Conservation (phyloP, 2,888 invertebrate genomes). For the Esperia sulphurella region DNA sequence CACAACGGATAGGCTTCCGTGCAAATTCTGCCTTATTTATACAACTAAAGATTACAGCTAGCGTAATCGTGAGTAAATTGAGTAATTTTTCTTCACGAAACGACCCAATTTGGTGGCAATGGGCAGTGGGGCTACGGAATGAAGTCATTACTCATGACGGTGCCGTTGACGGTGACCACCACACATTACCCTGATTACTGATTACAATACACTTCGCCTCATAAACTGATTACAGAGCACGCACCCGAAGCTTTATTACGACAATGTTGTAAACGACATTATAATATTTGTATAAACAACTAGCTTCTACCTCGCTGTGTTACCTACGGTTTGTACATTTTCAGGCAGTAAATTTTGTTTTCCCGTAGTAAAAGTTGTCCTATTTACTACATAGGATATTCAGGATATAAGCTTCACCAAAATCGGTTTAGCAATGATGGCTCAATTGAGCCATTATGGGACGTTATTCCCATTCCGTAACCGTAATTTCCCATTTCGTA, state of each 20-base stretch:
- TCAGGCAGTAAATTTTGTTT: too few species aligned
- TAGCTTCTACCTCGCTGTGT: too few species aligned
- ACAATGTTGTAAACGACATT: neutral
- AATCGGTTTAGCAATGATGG: too few species aligned
- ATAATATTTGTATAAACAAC: too few species aligned
- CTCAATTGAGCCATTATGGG: too few species aligned
- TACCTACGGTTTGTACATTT: too few species aligned
- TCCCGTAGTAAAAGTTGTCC: too few species aligned
- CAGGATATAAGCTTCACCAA: too few species aligned
- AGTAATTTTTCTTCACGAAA: constrained; percentile 28
- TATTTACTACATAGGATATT: too few species aligned
- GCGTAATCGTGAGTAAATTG: constrained; percentile 17
- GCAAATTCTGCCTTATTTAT: neutral
- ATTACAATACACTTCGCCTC: constrained; percentile 11
- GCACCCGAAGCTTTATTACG: constrained; percentile 1
- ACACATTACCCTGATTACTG: constrained; percentile 4
- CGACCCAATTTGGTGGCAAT: constrained; percentile 26
- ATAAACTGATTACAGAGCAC: constrained; percentile 10
- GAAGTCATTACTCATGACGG: constrained; percentile 31
- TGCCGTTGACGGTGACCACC: constrained; percentile 10
- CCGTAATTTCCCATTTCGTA: too few species aligned
- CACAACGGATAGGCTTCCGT: too few species aligned
- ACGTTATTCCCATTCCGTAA: too few species aligned
- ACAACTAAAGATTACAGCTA: constrained; percentile 6
- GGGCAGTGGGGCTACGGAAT: constrained; percentile 18